Evolutionary conservation across 1,140 invertebrate species (phyloP).

Genomic region (Onthophagus taurus): DNA sequence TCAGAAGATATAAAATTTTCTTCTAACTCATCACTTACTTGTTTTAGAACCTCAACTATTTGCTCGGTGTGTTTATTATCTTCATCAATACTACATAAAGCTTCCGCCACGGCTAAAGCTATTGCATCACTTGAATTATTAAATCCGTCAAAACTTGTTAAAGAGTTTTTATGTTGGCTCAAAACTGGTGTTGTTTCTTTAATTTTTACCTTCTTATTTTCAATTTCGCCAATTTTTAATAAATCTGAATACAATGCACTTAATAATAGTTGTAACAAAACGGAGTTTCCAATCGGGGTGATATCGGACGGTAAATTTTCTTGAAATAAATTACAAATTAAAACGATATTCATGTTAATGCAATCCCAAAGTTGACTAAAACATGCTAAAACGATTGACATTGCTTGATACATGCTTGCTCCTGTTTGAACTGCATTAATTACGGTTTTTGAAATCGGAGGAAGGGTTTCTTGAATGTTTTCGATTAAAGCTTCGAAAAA

Average conservation of each 20-base stretch:
- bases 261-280: constrained; percentile 56
- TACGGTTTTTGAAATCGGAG: constrained; percentile 52
- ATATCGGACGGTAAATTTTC: constrained; percentile 55
- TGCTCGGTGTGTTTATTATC: constrained; percentile 63
- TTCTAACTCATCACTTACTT: constrained; percentile 40
- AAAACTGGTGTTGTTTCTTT: constrained; percentile 13
- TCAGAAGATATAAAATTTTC: constrained; percentile 34
- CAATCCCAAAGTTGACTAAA: constrained; percentile 56
- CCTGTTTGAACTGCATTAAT: constrained; percentile 57
- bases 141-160: constrained; percentile 39
- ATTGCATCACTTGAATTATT: constrained; percentile 33
- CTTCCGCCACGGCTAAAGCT: constrained; percentile 55
- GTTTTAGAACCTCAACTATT: constrained; percentile 49
- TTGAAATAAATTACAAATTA: constrained; percentile 47
- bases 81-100: constrained; percentile 66
- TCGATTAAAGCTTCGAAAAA: constrained; percentile 62
- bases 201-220: constrained; percentile 15
- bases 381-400: constrained; percentile 59
- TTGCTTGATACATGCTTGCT: constrained; percentile 65
- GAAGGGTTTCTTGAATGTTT: constrained; percentile 47
- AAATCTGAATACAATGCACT: constrained; percentile 49
- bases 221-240: constrained; percentile 37
- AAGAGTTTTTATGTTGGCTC: constrained; percentile 15
- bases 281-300: constrained; percentile 51
- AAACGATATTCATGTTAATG: constrained; percentile 46